phyloP scores from a whole-genome alignment of 2,888 invertebrate genomes.

The Heliconius erato region DNA sequence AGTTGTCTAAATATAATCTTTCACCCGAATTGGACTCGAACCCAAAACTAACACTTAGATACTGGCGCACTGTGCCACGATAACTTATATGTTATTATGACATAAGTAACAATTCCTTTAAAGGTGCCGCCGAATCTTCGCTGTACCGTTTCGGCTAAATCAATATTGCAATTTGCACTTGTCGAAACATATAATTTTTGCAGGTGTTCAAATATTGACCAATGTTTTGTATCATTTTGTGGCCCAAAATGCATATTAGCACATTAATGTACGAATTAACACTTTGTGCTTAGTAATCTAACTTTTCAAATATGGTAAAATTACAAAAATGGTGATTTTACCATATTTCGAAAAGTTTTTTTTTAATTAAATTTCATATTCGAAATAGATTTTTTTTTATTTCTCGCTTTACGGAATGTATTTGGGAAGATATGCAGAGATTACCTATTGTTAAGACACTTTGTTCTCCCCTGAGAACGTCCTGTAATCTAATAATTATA shows the following conservation, averaged over 20 bases:
- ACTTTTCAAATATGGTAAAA: slow-evolving; percentile 48
- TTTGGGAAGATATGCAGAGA: too few relatives aligned
- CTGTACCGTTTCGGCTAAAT: slow-evolving; percentile 28
- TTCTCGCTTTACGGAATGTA: background rate
- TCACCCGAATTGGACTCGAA: background rate
- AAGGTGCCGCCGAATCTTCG: slow-evolving; percentile 13
- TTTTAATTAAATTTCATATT: background rate
- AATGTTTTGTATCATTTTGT: slow-evolving; percentile 64
- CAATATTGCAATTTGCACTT: slow-evolving; percentile 77
- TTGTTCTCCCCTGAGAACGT: too few relatives aligned
- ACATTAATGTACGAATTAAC: slow-evolving; percentile 72
- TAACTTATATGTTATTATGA: background rate
- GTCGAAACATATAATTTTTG: slow-evolving; percentile 60
- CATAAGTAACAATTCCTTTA: slow-evolving; percentile 8
- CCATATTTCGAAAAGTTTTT: background rate
- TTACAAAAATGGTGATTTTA: slow-evolving; percentile 68
- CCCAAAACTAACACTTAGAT: too few relatives aligned
- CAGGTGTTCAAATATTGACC: slow-evolving; percentile 75
- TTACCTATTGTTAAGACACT: too few relatives aligned
- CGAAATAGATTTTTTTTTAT: background rate
- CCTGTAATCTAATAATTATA: too few relatives aligned
- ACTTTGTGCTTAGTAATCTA: slow-evolving; percentile 58
- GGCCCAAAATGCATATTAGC: slow-evolving; percentile 77
- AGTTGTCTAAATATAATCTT: background rate
- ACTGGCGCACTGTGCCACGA: background rate